A percentile compares a stretch with the other conserved stretches of the same genome.
phyloP scores from a whole-genome alignment of 1,140 invertebrate species.

The Nautilus pompilius region DNA sequence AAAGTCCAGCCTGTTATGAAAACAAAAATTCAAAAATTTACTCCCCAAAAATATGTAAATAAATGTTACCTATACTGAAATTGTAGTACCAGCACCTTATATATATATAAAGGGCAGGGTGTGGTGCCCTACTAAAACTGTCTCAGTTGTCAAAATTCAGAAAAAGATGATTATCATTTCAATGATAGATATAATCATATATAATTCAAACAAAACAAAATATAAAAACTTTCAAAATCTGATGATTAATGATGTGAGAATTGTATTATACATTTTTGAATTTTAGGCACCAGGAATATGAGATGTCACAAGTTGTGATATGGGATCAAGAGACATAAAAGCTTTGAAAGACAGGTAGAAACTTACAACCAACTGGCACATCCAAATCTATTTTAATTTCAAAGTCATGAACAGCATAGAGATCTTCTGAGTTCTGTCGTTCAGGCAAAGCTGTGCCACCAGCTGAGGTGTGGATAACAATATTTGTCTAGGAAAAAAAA shows the following conservation, averaged over 20 bases:
- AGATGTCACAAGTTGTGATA: background rate
- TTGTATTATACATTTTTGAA: background rate
- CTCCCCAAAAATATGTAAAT: too few relatives aligned
- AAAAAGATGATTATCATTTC: too few relatives aligned
- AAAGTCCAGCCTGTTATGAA: too few relatives aligned
- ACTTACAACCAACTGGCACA: constrained; percentile 59
- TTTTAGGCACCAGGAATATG: background rate
- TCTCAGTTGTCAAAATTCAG: too few relatives aligned
- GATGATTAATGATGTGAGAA: background rate
- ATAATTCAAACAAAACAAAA: background rate
- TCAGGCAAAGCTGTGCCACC: constrained; percentile 11
- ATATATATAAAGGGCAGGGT: too few relatives aligned
- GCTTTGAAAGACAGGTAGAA: constrained; percentile 52
- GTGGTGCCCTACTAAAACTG: too few relatives aligned
- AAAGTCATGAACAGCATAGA: constrained; percentile 94
- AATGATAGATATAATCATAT: too few relatives aligned
- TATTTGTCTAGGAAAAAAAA: too few relatives aligned
- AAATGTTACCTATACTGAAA: too few relatives aligned
- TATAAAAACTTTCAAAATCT: background rate
- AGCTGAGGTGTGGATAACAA: too few relatives aligned
- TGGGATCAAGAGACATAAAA: background rate
- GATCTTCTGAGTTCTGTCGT: constrained; percentile 58
- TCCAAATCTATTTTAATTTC: constrained; percentile 89
- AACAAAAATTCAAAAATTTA: too few relatives aligned
- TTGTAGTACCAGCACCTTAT: too few relatives aligned